A percentile compares a stretch with the other conserved stretches of the same genome.
These are phyloP conservation scores for Acomys russatus DNA, from an alignment of 2,797 vertebrate species.

Conservation along the genomic window DNA sequence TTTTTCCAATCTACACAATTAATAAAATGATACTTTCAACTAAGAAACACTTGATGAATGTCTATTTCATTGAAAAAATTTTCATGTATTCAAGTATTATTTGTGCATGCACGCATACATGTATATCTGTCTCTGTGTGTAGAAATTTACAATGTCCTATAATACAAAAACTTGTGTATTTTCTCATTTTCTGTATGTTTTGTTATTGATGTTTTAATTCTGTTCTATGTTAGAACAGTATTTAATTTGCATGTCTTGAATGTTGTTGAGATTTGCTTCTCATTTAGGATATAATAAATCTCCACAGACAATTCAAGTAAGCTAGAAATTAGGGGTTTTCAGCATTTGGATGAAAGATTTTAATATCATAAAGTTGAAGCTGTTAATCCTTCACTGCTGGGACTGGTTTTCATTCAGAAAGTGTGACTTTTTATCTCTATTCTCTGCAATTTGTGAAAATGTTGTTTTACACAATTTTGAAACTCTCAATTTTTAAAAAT, in stretches of 20 bases:
- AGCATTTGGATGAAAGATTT: not conserved
- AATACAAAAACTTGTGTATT: not conserved
- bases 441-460: not conserved
- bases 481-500: not conserved
- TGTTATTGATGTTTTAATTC: not conserved
- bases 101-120: too few relatives aligned
- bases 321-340: slow-evolving; percentile 1
- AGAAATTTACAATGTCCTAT: not conserved
- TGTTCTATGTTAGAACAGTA: not conserved
- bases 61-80: not conserved
- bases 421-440: not conserved
- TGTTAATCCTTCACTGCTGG: not conserved
- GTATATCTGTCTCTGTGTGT: not conserved
- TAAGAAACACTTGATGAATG: not conserved
- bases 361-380: not conserved
- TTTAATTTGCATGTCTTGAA: not conserved
- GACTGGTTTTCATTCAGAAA: not conserved
- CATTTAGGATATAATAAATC: not conserved
- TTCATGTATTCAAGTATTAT: not conserved
- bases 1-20: not conserved
- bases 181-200: not conserved
- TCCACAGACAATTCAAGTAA: not conserved
- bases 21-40: not conserved
- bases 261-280: slow-evolving; percentile 13
- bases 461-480: not conserved